Base-by-base conservation (phyloP, 2,888 invertebrate genomes). In the Leptinotarsa haldemani region DNA sequence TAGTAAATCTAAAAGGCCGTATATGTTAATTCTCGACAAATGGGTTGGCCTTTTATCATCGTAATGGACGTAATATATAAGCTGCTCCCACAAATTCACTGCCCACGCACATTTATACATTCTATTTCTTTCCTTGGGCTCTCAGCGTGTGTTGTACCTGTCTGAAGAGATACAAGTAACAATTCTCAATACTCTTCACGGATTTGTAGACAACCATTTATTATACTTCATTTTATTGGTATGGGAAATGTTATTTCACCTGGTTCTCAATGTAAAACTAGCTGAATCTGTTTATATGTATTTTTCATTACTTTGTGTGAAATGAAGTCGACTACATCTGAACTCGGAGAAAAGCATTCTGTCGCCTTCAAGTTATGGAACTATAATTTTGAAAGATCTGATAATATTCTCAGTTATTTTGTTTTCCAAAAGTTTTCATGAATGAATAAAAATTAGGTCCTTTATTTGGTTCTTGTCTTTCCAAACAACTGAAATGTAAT, bases 61-160 rank as follows among this genome's bases (percentile, higher is more conserved):
- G 20, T 56, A 22, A 56, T 56, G 15, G 22, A 56, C 22, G 56
- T 22, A 22, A 25, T n/a, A 61, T 25, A 58, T 30, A 61, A 30
- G 40, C n/a, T 40, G 40, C 61, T 61, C 61, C 61, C 40, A 61
- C 18, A 65, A 58, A 65, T 71, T 58, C 15, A 65, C 71, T 48
- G 18, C 71, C 71, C 71, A 71, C 71, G 66, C 71, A 30, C 48
- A 40, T 65, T 22, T 22, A 56, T 40, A 65, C 65, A 58, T 56
- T 70, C 58, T 70, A 22, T 52, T 56, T 47, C 5, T 65, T 70
- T 70, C 46, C 12, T 30, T 58, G 47, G 65, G 15, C 30, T 65
- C 47, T 61, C 71, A 66, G 66, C 47, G 66, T 66, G 65, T 66
- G 66, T 56, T 73, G 63, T 73, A 73, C 56, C 72, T 64, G 68